These are phyloP conservation scores for Drosophila ohnishii DNA, from an alignment of 1,140 invertebrate genomes.

Conservation along the genomic window DNA sequence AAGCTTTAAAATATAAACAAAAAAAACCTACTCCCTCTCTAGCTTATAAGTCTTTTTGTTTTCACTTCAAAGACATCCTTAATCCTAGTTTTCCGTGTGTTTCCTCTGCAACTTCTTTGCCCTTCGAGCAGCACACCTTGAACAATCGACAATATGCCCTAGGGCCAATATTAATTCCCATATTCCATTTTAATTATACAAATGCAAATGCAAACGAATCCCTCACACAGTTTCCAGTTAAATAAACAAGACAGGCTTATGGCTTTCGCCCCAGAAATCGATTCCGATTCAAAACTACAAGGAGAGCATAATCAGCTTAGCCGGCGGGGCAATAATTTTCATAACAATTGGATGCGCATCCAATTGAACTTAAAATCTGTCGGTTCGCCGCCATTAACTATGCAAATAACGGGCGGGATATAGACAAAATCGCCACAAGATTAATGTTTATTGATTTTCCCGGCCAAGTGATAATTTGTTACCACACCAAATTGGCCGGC, in stretches of 20 bases:
- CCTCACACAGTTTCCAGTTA: constrained; percentile 27
- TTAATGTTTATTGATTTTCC: constrained; percentile 80
- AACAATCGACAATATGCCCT: constrained; percentile 18
- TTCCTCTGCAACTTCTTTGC: not conserved
- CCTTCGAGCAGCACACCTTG: not conserved
- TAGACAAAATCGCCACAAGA: constrained; percentile 75
- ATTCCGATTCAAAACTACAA: constrained; percentile 32
- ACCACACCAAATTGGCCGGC: constrained; percentile 32
- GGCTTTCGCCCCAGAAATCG: constrained; percentile 8
- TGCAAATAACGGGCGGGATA: constrained; percentile 71
- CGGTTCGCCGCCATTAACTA: constrained; percentile 62
- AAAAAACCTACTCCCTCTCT: not conserved
- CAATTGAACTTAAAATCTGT: constrained; percentile 67
- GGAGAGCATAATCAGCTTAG: constrained; percentile 16
- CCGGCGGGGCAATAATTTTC: constrained; percentile 34
- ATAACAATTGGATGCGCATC: constrained; percentile 53
- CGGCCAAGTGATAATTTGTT: constrained; percentile 64
- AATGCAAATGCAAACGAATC: constrained; percentile 36
- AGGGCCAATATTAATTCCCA: constrained; percentile 1
- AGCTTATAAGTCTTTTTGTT: not conserved
- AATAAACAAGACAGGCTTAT: constrained; percentile 13
- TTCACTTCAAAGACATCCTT: not conserved
- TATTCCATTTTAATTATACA: constrained; percentile 37
- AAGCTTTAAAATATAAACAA: not conserved
- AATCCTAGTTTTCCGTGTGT: not conserved